These are phyloP conservation scores for Tipula unca DNA, from an alignment of 2,888 invertebrate species.

Conservation along the genomic window DNA sequence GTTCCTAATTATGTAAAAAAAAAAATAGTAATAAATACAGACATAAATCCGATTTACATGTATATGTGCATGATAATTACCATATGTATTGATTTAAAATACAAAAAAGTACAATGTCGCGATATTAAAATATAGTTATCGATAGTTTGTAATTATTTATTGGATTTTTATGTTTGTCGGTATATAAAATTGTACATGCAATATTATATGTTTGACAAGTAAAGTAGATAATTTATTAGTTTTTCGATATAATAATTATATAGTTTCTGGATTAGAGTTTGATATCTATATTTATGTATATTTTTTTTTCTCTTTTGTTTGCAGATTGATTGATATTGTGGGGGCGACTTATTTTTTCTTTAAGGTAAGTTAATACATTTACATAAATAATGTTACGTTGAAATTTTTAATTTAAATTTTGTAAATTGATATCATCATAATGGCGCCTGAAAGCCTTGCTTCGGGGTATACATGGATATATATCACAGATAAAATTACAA, in stretches of 20 bases:
- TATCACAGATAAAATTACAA: neutral
- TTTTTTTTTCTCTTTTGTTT: neutral
- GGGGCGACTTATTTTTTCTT: neutral
- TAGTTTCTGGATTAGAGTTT: neutral
- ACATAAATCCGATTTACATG: neutral
- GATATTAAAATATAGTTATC: neutral
- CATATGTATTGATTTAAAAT: neutral
- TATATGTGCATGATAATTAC: neutral
- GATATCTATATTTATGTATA: neutral
- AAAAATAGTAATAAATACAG: neutral
- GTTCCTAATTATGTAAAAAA: neutral
- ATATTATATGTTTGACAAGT: neutral
- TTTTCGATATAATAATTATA: neutral
- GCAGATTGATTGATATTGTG: neutral
- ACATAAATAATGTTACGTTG: neutral
- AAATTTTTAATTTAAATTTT: neutral
- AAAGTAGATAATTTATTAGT: conserved; percentile 14
- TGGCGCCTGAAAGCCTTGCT: neutral
- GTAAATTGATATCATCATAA: neutral
- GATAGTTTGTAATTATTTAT: neutral
- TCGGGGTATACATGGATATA: neutral
- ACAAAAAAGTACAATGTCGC: neutral
- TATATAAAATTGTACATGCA: neutral
- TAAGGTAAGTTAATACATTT: neutral
- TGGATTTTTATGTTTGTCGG: neutral